Percentiles rank a stretch among this genome's conserved stretches.
Evolutionary conservation across 2,888 invertebrate species (phyloP).

Genomic region (Acheta domesticus): DNA sequence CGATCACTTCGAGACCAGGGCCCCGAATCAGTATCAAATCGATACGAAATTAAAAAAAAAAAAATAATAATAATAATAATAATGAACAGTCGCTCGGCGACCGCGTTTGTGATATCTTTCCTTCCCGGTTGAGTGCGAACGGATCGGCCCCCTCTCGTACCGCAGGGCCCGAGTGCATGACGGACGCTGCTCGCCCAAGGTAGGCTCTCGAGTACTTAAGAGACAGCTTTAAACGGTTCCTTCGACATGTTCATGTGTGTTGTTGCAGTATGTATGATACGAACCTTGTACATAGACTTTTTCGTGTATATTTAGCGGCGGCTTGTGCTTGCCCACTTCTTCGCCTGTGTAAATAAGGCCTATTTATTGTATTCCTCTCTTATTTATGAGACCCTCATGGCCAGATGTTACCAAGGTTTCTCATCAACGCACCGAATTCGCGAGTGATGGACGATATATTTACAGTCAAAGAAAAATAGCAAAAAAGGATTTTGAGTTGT

Average conservation of each 20-base stretch:
- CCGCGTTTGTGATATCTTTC: slow-evolving; percentile 10
- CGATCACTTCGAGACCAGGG: background rate
- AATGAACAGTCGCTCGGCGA: background rate
- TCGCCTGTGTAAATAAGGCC: slow-evolving; percentile 11
- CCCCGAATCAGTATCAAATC: background rate
- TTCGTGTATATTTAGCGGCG: slow-evolving; percentile 3
- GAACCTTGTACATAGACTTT: slow-evolving; percentile 6
- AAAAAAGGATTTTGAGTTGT: background rate
- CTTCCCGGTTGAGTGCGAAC: background rate
- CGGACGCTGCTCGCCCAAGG: background rate
- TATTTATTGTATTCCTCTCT: slow-evolving; percentile 4
- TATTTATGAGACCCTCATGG: slow-evolving; percentile 1
- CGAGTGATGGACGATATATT: slow-evolving; percentile 6
- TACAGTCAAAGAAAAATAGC: background rate
- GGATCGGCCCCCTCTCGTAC: background rate
- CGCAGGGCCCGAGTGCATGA: background rate
- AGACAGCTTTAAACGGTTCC: slow-evolving; percentile 18
- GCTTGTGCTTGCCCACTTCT: background rate
- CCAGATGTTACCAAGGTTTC: slow-evolving; percentile 18
- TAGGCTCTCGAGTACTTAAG: slow-evolving; percentile 10
- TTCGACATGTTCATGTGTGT: background rate
- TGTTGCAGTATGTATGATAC: slow-evolving; percentile 18
- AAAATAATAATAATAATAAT: no score
- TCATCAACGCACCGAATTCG: background rate
- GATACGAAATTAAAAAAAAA: no score